Conservation (phyloP, 2,797 vertebrate genomes). For the Prionace glauca region DNA sequence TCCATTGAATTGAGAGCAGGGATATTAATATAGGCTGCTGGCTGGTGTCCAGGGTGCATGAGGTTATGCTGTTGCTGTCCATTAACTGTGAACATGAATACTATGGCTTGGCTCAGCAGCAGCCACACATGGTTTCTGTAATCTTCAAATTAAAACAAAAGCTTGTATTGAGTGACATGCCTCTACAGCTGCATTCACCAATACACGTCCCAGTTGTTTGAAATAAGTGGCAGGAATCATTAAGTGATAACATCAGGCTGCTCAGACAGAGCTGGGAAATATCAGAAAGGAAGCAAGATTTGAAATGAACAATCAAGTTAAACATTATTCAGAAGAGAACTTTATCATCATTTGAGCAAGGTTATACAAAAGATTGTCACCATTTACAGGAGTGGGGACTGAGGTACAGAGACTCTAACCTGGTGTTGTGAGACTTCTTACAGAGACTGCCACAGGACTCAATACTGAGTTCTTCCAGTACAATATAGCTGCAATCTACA, state of each 20-base stretch:
- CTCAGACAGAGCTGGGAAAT: neutral
- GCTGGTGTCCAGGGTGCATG: neutral
- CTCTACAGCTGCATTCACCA: neutral
- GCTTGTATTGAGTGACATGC: neutral
- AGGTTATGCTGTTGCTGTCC: constrained; percentile 6
- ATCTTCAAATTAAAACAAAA: constrained; percentile 10
- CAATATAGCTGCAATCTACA: neutral
- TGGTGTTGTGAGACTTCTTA: too few species aligned
- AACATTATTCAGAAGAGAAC: neutral
- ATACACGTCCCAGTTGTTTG: neutral
- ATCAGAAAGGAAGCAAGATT: neutral
- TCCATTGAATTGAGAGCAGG: neutral
- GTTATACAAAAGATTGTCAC: neutral
- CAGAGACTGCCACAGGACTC: neutral
- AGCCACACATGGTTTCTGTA: constrained; percentile 16
- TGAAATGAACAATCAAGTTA: neutral
- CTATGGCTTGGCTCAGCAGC: neutral
- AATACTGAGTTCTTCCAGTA: neutral
- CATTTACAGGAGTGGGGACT: neutral
- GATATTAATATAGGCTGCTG: neutral
- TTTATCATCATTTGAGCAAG: neutral
- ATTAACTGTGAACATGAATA: constrained; percentile 10
- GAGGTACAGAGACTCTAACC: neutral
- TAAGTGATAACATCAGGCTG: neutral
- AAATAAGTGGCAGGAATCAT: constrained; percentile 1